Conservation (phyloP, 2,797 vertebrate species). For the Trachurus trachurus region DNA sequence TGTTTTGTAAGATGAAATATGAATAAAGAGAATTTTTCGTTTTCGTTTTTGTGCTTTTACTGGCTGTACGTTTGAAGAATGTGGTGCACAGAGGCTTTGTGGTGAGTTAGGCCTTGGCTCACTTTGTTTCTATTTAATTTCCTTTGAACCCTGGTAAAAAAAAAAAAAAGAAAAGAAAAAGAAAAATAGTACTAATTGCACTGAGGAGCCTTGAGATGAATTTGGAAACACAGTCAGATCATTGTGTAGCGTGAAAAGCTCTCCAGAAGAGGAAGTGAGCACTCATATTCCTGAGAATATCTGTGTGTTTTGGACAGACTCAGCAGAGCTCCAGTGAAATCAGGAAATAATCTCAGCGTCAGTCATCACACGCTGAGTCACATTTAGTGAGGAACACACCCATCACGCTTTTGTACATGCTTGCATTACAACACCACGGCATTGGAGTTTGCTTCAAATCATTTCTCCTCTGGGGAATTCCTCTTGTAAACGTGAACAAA, state of each 20-base stretch:
- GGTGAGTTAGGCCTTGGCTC: not conserved
- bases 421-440: not conserved
- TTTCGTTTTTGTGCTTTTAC: not conserved
- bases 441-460: not conserved
- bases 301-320: conserved; percentile 36
- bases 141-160: not conserved
- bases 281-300: conserved; percentile 1
- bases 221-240: conserved; percentile 9
- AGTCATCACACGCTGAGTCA: conserved; percentile 42
- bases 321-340: conserved; percentile 31
- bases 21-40: conserved; percentile 52
- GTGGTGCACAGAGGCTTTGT: not conserved
- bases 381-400: conserved; percentile 14
- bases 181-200: not conserved
- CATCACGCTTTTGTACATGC: not conserved
- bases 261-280: conserved; percentile 8
- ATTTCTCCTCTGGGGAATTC: conserved; percentile 37
- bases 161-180: no score
- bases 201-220: conserved; percentile 12
- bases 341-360: conserved; percentile 41
- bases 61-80: not conserved
- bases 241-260: not conserved
- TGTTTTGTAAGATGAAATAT: conserved; percentile 27
- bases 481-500: conserved; percentile 48
- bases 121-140: conserved; percentile 7